These are phyloP conservation scores for Mechanitis messenoides DNA, from an alignment of 2,888 invertebrate species.

Conservation along the genomic window DNA sequence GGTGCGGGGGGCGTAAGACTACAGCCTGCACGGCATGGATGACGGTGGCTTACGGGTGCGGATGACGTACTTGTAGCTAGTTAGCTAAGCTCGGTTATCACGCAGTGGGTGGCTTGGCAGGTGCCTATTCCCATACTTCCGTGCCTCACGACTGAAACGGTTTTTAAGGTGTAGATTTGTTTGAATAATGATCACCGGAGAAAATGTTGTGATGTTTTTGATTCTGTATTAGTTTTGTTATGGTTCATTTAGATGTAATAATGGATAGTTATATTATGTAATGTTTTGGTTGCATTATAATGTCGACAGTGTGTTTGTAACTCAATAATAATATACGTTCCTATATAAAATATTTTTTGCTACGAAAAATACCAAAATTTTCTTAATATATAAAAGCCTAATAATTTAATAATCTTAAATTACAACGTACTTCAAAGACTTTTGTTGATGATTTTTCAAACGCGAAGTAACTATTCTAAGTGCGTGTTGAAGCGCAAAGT, in stretches of 20 bases:
- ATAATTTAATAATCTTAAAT: constrained; percentile 4
- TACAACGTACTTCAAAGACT: constrained; percentile 4
- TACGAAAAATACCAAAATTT: too few relatives aligned
- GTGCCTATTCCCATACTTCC: constrained; percentile 45
- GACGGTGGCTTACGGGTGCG: constrained; percentile 27
- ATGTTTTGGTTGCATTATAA: too few relatives aligned
- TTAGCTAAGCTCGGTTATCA: constrained; percentile 41
- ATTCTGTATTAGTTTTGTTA: neutral
- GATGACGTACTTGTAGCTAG: constrained; percentile 25
- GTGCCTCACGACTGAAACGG: constrained; percentile 29
- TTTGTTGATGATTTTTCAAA: constrained; percentile 12
- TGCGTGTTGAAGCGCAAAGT: constrained; percentile 20
- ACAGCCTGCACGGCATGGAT: constrained; percentile 33
- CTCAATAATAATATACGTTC: too few relatives aligned
- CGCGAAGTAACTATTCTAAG: constrained; percentile 9
- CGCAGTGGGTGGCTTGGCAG: constrained; percentile 45
- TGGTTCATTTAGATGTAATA: constrained; percentile 2
- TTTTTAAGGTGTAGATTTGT: constrained; percentile 18
- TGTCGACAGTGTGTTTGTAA: too few relatives aligned
- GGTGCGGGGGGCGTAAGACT: constrained; percentile 31
- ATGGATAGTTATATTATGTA: neutral
- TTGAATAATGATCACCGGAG: constrained; percentile 1
- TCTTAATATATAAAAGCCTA: neutral
- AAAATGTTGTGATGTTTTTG: constrained; percentile 3
- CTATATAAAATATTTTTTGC: too few relatives aligned